Conservation (phyloP, 2,888 invertebrate species). For the Odiellus spinosus region DNA sequence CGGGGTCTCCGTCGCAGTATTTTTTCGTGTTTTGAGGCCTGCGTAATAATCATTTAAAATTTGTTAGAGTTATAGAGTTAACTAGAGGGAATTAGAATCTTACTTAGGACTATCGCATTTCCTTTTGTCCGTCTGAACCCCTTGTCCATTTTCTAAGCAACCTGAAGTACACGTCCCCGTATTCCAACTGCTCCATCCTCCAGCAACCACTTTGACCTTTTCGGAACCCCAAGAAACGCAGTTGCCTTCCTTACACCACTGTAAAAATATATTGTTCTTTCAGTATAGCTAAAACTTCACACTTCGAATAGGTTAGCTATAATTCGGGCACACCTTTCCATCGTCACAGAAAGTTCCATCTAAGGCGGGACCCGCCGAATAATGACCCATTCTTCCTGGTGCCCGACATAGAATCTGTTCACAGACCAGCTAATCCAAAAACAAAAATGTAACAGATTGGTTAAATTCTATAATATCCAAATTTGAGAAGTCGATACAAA, state of each 20-base stretch:
- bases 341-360: conserved; percentile 58
- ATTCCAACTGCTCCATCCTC: conserved; percentile 50
- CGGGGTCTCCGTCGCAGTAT: conserved; percentile 45
- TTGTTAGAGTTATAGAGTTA: neutral
- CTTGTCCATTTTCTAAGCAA: conserved; percentile 46
- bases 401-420: conserved; percentile 41
- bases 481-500: too few species aligned
- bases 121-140: conserved; percentile 24
- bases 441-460: neutral
- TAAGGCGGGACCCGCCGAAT: conserved; percentile 63
- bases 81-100: neutral
- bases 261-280: conserved; percentile 19
- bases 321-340: conserved; percentile 44
- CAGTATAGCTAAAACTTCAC: too few species aligned
- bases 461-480: too few species aligned
- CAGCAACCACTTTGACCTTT: conserved; percentile 25
- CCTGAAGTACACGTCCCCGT: conserved; percentile 46
- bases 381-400: conserved; percentile 54
- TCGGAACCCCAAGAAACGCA: conserved; percentile 33
- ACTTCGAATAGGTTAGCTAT: too few species aligned
- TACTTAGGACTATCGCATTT: conserved; percentile 19
- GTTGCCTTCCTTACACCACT: conserved; percentile 52
- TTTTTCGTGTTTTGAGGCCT: conserved; percentile 21
- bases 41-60: neutral
- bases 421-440: conserved; percentile 37